phyloP scores from a whole-genome alignment of 53 echinoderm and acorn worm species.

The Echinarachnius parma region DNA sequence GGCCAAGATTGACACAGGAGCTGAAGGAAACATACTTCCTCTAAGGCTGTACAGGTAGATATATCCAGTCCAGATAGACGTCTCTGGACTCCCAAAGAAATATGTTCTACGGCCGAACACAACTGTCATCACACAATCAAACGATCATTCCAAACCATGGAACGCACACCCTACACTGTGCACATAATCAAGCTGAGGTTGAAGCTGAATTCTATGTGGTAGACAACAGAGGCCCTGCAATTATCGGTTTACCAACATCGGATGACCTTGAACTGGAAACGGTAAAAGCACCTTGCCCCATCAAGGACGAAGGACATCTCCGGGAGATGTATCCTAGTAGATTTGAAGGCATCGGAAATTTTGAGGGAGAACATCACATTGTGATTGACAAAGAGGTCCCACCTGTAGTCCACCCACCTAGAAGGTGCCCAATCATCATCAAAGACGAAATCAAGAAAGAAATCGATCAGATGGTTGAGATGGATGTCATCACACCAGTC shows the following conservation, averaged over 20 bases:
- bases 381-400: slow-evolving; percentile 24
- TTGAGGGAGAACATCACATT: slow-evolving; percentile 50
- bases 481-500: slow-evolving; percentile 39
- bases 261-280: slow-evolving; percentile 11
- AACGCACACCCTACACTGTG: slow-evolving; percentile 28
- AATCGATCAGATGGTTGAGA: slow-evolving; percentile 54
- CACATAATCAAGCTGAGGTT: too few species aligned
- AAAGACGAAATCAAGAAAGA: slow-evolving; percentile 60
- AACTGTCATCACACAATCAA: slow-evolving; percentile 49
- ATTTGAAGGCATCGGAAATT: slow-evolving; percentile 55
- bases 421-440: slow-evolving; percentile 54
- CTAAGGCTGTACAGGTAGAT: slow-evolving; percentile 44
- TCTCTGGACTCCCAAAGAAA: slow-evolving; percentile 9
- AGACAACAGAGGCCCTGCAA: slow-evolving; percentile 47
- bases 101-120: not conserved
- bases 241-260: slow-evolving; percentile 47
- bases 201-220: too few species aligned
- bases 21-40: slow-evolving; percentile 62
- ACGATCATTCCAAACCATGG: slow-evolving; percentile 48
- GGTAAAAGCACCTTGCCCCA: not conserved
- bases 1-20: slow-evolving; percentile 40
- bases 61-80: slow-evolving; percentile 38
- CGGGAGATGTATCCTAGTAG: slow-evolving; percentile 49
- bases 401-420: slow-evolving; percentile 54
- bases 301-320: slow-evolving; percentile 45